Evolutionary conservation across 2,113 vertebrate species (phyloP).

Genomic region (Nerophis lumbriciformis): DNA sequence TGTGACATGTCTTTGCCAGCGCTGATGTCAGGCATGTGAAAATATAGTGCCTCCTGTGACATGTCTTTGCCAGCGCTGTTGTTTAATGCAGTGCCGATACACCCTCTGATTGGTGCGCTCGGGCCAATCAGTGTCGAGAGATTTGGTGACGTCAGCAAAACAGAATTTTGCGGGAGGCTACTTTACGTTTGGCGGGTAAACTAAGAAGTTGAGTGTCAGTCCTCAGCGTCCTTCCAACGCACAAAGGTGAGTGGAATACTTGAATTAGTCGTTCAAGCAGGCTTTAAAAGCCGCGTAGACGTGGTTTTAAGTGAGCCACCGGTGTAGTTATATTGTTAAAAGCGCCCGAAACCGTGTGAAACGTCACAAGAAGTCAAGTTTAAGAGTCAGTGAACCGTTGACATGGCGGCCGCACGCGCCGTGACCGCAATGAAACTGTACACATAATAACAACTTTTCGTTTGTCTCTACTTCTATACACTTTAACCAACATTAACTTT

Average conservation of each 20-base stretch:
- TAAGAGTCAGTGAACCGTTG: background rate
- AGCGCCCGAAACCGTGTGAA: background rate
- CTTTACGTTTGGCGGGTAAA: constrained; percentile 42
- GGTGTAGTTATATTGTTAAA: background rate
- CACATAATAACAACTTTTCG: background rate
- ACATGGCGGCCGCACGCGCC: constrained; percentile 7
- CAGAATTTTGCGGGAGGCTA: constrained; percentile 61
- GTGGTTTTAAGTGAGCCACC: background rate
- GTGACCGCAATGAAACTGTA: background rate
- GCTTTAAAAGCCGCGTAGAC: constrained; percentile 4
- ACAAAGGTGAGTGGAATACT: constrained; percentile 54
- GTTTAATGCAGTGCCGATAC: background rate
- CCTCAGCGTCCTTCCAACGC: constrained; percentile 8
- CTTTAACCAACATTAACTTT: too few relatives aligned
- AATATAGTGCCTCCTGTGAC: background rate
- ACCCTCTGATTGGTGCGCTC: constrained; percentile 35
- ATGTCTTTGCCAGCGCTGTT: background rate
- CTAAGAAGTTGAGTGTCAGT: background rate
- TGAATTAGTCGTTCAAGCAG: constrained; percentile 17
- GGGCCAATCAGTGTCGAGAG: constrained; percentile 49
- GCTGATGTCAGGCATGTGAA: background rate
- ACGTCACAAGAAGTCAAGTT: background rate
- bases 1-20: background rate
- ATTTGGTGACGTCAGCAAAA: constrained; percentile 25
- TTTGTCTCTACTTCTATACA: background rate